phyloP scores from a whole-genome alignment of 1,140 invertebrate species.

The Micrasema longulum region DNA sequence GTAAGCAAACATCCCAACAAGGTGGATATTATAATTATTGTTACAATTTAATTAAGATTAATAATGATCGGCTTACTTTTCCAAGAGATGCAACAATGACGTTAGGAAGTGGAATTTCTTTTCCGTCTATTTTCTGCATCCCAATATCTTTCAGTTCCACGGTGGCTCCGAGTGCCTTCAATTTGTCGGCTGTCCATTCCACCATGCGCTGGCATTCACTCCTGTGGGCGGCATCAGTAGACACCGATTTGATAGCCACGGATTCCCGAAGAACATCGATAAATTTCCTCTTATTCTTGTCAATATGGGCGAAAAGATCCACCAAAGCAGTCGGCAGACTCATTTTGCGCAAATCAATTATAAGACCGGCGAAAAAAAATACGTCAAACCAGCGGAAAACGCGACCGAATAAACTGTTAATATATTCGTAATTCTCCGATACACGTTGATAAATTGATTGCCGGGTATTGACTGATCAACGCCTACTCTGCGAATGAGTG shows the following conservation, averaged over 20 bases:
- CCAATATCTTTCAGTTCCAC: conserved; percentile 87
- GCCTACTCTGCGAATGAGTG: conserved; percentile 1
- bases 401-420: neutral
- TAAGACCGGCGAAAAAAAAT: neutral
- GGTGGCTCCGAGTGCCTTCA: conserved; percentile 81
- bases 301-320: conserved; percentile 77
- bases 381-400: neutral
- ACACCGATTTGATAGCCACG: conserved; percentile 95
- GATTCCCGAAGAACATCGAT: conserved; percentile 86
- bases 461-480: neutral
- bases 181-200: conserved; percentile 80
- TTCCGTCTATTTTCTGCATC: conserved; percentile 80
- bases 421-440: neutral
- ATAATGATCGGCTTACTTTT: conserved; percentile 62
- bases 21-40: no score
- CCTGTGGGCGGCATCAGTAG: conserved; percentile 87
- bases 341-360: conserved; percentile 31
- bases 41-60: no score
- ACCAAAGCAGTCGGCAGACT: conserved; percentile 50
- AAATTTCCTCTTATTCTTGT: conserved; percentile 81
- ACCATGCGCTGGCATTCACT: conserved; percentile 77
- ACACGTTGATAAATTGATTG: neutral
- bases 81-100: conserved; percentile 89
- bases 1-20: no score
- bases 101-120: conserved; percentile 84